Percentiles rank a stretch among this genome's conserved stretches.
Conservation (phyloP, 92 coral and sea anemone genomes). For the Siderastrea radians region DNA sequence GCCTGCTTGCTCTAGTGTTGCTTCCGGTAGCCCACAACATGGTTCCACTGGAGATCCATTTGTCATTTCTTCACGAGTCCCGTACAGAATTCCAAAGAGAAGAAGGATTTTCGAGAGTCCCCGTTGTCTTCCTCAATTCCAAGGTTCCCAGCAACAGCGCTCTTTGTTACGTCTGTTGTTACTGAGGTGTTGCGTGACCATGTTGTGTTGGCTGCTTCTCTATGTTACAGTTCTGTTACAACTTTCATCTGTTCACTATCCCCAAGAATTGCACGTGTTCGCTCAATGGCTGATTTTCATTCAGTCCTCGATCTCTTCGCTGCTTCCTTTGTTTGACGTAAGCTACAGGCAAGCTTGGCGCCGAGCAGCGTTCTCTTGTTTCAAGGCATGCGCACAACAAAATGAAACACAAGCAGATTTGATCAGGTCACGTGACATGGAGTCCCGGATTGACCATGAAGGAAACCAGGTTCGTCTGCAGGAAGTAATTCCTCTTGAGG, state of each 20-base stretch:
- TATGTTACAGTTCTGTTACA: not conserved
- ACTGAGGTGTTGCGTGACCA: conserved; percentile 20
- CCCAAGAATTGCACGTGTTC: conserved; percentile 10
- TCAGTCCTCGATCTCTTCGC: conserved; percentile 18
- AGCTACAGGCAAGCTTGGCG: not conserved
- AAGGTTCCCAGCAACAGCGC: conserved; percentile 7
- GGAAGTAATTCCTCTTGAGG: not conserved
- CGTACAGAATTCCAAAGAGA: not conserved
- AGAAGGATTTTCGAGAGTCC: conserved; percentile 14
- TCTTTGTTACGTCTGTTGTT: conserved; percentile 20
- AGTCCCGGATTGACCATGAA: not conserved
- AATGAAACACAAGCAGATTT: not conserved
- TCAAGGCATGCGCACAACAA: conserved; percentile 12
- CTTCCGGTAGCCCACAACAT: not conserved
- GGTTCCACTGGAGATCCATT: not conserved
- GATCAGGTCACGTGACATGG: conserved; percentile 22
- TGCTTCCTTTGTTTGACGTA: conserved; percentile 11
- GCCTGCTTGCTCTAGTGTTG: not conserved
- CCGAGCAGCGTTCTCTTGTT: not conserved
- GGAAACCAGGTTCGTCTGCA: conserved; percentile 17
- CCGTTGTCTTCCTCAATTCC: conserved; percentile 3
- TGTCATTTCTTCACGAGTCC: conserved; percentile 16
- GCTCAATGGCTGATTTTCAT: conserved; percentile 30
- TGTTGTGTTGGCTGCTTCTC: conserved; percentile 21
- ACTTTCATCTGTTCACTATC: not conserved